Conservation (phyloP, 2,888 invertebrate genomes). For the Meliscaeva auricollis region DNA sequence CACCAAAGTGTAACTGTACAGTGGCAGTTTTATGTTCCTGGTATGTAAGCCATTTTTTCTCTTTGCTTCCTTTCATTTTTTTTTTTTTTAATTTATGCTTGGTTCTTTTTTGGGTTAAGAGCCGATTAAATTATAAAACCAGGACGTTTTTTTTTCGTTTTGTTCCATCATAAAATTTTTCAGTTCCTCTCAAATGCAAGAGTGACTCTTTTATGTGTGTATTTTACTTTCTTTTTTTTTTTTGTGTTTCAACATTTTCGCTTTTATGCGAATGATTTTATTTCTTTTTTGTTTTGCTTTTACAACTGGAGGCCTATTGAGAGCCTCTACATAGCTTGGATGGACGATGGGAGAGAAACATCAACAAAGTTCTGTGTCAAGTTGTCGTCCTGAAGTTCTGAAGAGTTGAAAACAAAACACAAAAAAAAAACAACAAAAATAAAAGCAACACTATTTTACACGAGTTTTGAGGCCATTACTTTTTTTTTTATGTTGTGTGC, state of each 20-base stretch:
- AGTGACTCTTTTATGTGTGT: slow-evolving; percentile 4
- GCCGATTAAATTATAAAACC: slow-evolving; percentile 70
- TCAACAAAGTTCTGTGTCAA: slow-evolving; percentile 69
- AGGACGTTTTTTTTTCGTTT: slow-evolving; percentile 4
- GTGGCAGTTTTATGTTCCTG: slow-evolving; percentile 14
- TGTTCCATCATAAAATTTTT: neutral
- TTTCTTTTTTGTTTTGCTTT: neutral
- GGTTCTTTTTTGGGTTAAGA: slow-evolving; percentile 62
- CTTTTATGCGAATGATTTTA: slow-evolving; percentile 31
- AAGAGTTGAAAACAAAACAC: slow-evolving; percentile 33
- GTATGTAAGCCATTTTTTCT: slow-evolving; percentile 11
- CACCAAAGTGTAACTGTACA: slow-evolving; percentile 16
- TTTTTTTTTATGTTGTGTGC: neutral
- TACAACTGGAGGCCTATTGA: neutral
- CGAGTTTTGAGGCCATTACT: slow-evolving; percentile 27
- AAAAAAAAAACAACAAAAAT: neutral
- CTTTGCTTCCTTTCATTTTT: neutral
- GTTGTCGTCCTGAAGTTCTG: slow-evolving; percentile 57
- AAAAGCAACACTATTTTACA: slow-evolving; percentile 43
- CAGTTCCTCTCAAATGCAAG: neutral
- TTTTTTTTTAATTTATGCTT: neutral
- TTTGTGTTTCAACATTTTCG: neutral
- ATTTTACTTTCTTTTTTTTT: slow-evolving; percentile 1
- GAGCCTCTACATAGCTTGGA: slow-evolving; percentile 11
- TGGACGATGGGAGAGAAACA: slow-evolving; percentile 32